A percentile compares a stretch with the other conserved stretches of the same genome.
Conservation (phyloP, 2,888 invertebrate species). For the Diploptera punctata region DNA sequence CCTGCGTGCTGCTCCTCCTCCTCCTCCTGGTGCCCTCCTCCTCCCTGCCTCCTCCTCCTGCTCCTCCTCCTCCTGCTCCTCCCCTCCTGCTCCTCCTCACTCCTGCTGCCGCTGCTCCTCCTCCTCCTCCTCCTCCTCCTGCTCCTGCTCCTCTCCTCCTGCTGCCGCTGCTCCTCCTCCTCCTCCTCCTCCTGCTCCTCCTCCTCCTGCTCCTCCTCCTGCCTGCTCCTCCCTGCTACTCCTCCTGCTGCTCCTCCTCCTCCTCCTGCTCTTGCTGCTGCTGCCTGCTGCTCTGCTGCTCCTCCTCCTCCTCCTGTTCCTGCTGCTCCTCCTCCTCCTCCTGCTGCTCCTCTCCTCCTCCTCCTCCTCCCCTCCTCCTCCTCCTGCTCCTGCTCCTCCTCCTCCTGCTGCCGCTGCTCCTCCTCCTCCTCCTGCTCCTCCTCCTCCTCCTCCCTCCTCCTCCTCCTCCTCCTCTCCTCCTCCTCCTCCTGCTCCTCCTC, state of each 20-base stretch:
- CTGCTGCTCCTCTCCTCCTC: too few species aligned
- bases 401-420: background rate
- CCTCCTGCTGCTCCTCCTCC: background rate
- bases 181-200: background rate
- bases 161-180: background rate
- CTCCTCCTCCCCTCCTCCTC: background rate
- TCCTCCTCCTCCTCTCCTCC: too few species aligned
- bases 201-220: background rate
- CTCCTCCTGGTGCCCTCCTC: background rate
- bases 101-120: background rate
- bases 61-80: background rate
- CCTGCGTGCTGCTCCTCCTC: background rate
- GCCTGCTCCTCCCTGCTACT: too few species aligned
- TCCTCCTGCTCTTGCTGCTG: background rate
- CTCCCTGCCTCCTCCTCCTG: too few species aligned
- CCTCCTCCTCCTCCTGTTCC: background rate
- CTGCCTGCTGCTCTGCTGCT: background rate
- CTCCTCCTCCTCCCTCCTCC: background rate
- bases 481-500: too few species aligned
- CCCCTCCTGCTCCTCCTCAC: background rate
- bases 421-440: background rate
- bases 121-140: background rate
- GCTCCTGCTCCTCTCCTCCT: background rate
- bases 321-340: background rate
- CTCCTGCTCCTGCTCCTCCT: background rate